Evolutionary conservation across 2,797 vertebrate species (phyloP).

Genomic region (Acipenser transmontanus): DNA sequence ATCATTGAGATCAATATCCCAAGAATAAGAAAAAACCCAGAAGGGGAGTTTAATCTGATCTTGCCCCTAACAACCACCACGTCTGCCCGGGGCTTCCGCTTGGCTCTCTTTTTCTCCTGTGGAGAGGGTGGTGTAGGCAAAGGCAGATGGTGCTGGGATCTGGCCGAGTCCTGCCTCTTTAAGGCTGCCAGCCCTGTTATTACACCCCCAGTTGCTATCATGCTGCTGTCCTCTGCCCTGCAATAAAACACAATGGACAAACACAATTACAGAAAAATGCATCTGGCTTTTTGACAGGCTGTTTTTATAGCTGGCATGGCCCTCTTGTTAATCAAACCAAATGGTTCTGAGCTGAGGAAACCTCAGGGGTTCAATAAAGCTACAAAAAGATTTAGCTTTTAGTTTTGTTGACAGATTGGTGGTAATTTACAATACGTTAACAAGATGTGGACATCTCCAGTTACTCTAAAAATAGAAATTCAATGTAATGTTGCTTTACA

Average conservation of each 20-base stretch:
- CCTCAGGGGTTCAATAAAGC: not conserved
- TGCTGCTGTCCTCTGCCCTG: slow-evolving; percentile 49
- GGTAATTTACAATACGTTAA: too few species aligned
- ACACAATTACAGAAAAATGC: slow-evolving; percentile 10
- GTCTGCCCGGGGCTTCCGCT: slow-evolving; percentile 77
- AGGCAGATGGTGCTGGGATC: slow-evolving; percentile 79
- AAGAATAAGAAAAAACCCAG: slow-evolving; percentile 88
- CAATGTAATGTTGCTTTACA: too few species aligned
- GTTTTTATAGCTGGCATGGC: not conserved
- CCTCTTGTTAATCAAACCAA: slow-evolving; percentile 9
- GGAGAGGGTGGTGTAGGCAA: slow-evolving; percentile 43
- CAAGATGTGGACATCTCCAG: too few species aligned
- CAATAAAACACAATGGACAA: slow-evolving; percentile 26
- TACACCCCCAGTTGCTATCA: slow-evolving; percentile 95
- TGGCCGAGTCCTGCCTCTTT: slow-evolving; percentile 90
- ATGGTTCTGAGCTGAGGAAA: slow-evolving; percentile 12
- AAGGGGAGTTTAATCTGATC: slow-evolving; percentile 88
- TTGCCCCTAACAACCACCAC: slow-evolving; percentile 89
- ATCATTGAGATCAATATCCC: slow-evolving; percentile 79
- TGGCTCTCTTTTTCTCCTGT: slow-evolving; percentile 65
- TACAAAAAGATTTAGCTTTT: slow-evolving; percentile 5
- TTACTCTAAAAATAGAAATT: too few species aligned
- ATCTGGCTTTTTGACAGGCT: slow-evolving; percentile 3
- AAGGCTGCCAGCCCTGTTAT: slow-evolving; percentile 93
- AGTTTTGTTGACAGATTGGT: not conserved